phyloP scores from a whole-genome alignment of 2,113 vertebrate species.

The Ictalurus furcatus region DNA sequence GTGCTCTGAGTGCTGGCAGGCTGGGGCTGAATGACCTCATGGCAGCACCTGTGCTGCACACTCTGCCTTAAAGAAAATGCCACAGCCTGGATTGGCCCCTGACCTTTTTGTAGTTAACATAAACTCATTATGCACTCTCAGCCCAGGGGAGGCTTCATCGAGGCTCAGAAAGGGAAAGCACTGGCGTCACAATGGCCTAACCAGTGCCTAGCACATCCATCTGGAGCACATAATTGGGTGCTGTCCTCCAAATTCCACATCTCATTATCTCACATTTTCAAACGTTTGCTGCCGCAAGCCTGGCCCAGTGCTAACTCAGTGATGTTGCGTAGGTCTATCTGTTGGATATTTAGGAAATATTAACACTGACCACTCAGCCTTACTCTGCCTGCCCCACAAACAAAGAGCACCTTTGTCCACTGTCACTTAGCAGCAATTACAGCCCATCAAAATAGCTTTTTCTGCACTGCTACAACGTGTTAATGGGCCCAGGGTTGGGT shows the following conservation, averaged over 20 bases:
- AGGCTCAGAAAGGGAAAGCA: slow-evolving; percentile 68
- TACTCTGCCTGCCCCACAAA: slow-evolving; percentile 68
- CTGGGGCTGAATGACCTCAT: slow-evolving; percentile 80
- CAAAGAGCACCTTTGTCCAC: slow-evolving; percentile 84
- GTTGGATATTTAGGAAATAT: slow-evolving; percentile 42
- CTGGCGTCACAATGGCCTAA: slow-evolving; percentile 76
- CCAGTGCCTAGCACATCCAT: slow-evolving; percentile 64
- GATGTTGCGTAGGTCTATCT: slow-evolving; percentile 52
- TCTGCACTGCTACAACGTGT: slow-evolving; percentile 85
- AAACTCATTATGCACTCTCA: slow-evolving; percentile 92
- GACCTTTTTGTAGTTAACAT: slow-evolving; percentile 92
- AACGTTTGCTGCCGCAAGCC: slow-evolving; percentile 63
- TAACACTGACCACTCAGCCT: slow-evolving; percentile 61
- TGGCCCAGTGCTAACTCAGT: not conserved
- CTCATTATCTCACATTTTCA: slow-evolving; percentile 78
- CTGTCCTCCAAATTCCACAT: slow-evolving; percentile 62
- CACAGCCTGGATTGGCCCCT: slow-evolving; percentile 81
- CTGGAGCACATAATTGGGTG: slow-evolving; percentile 69
- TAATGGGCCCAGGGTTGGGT: slow-evolving; percentile 90
- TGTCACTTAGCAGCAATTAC: slow-evolving; percentile 92
- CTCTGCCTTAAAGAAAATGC: slow-evolving; percentile 87
- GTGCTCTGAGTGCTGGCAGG: slow-evolving; percentile 76
- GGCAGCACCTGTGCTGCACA: slow-evolving; percentile 90
- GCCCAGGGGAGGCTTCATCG: slow-evolving; percentile 57
- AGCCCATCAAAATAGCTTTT: slow-evolving; percentile 91